A percentile compares a stretch with the other conserved stretches of the same genome.
Evolutionary conservation across 2,797 vertebrate species (phyloP).

Genomic region (Uromys caudimaculatus): DNA sequence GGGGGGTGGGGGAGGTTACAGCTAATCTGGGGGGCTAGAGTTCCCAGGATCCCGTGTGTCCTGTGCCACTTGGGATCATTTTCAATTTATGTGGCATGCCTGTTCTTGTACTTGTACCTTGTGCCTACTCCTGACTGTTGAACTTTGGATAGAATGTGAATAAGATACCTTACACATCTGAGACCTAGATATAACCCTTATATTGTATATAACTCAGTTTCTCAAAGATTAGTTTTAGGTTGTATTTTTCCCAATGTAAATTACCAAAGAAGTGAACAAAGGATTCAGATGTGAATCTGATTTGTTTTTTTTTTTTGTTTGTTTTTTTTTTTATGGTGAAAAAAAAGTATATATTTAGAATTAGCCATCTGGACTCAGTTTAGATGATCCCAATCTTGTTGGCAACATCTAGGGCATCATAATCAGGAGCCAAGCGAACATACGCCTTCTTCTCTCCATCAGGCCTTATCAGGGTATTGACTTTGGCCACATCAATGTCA

Average conservation of each 20-base stretch:
- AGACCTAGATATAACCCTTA: not conserved
- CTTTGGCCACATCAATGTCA: too few species aligned
- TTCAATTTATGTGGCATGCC: not conserved
- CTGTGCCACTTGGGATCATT: not conserved
- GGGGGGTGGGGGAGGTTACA: not conserved
- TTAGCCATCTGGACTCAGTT: too few species aligned
- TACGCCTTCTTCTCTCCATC: too few species aligned
- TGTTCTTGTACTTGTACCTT: not conserved
- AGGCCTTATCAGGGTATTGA: too few species aligned
- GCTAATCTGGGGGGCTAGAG: not conserved
- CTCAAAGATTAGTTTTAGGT: conserved; percentile 4
- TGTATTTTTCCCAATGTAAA: conserved; percentile 23
- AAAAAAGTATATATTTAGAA: too few species aligned
- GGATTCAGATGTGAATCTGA: not conserved
- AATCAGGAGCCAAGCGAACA: too few species aligned
- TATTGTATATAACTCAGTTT: not conserved
- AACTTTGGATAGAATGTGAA: not conserved
- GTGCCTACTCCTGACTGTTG: not conserved
- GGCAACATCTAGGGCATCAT: too few species aligned
- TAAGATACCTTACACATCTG: not conserved
- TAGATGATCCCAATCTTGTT: too few species aligned
- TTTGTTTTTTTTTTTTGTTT: too few species aligned
- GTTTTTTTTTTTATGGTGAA: too few species aligned
- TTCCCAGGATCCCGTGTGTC: not conserved
- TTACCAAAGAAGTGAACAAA: not conserved